Percentiles rank a stretch among this genome's conserved stretches.
Conservation (phyloP, 2,888 invertebrate genomes). For the Automeris io region DNA sequence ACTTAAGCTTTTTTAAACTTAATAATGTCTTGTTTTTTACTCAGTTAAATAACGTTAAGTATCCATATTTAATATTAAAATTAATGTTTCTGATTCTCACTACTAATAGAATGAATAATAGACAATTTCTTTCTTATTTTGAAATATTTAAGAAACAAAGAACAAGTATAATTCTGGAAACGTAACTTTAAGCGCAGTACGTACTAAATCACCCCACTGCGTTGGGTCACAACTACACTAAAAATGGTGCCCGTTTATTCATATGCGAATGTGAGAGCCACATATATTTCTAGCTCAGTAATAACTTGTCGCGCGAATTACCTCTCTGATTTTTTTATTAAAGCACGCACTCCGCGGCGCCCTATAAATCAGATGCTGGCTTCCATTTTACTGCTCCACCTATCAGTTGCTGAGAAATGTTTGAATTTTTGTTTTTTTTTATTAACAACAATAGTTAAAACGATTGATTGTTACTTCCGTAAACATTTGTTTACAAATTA, state of each 20-base stretch:
- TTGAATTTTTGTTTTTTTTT: constrained; percentile 50
- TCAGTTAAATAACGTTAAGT: too few species aligned
- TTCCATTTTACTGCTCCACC: constrained; percentile 59
- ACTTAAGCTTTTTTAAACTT: too few species aligned
- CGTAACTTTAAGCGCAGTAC: constrained; percentile 14
- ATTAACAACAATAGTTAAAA: too few species aligned
- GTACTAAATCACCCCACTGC: constrained; percentile 30
- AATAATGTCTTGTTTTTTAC: too few species aligned
- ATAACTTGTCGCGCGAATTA: constrained; percentile 71
- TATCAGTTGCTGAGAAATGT: constrained; percentile 61
- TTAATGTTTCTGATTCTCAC: too few species aligned
- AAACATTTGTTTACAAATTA: too few species aligned
- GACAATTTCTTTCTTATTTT: background rate
- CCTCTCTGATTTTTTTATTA: constrained; percentile 70
- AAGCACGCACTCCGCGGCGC: constrained; percentile 66
- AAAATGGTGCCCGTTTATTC: constrained; percentile 52
- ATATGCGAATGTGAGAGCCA: constrained; percentile 52
- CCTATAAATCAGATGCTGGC: constrained; percentile 68
- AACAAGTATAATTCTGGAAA: constrained; percentile 1
- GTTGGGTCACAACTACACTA: constrained; percentile 44
- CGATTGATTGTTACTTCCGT: too few species aligned
- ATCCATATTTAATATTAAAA: too few species aligned
- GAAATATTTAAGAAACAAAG: constrained; percentile 3
- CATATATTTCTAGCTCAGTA: constrained; percentile 58
- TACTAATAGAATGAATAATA: background rate